phyloP scores from a whole-genome alignment of 2,888 invertebrate genomes.

The Scaptomyza cyrtandrae region DNA sequence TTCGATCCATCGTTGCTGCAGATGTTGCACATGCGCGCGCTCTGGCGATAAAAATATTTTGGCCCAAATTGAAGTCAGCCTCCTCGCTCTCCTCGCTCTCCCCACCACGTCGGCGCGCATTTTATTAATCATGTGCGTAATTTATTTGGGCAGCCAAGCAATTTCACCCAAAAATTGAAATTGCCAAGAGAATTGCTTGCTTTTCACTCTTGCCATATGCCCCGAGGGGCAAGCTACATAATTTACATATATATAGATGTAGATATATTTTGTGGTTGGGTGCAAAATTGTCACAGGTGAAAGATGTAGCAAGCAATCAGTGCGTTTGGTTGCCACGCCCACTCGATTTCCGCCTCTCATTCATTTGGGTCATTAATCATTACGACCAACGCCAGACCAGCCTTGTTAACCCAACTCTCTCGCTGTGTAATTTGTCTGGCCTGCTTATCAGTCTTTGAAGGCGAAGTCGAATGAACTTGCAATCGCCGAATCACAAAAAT shows the following conservation, averaged over 20 bases:
- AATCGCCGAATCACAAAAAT: constrained; percentile 6
- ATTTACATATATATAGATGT: constrained; percentile 65
- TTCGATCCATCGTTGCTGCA: constrained; percentile 28
- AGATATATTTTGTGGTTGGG: constrained; percentile 43
- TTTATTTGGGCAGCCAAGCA: constrained; percentile 77
- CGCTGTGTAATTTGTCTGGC: constrained; percentile 42
- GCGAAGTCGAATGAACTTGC: neutral
- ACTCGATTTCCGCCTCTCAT: constrained; percentile 39
- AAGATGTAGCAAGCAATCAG: constrained; percentile 61
- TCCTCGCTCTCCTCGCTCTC: neutral
- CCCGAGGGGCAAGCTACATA: constrained; percentile 38
- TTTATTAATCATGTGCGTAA: constrained; percentile 81
- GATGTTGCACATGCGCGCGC: constrained; percentile 53
- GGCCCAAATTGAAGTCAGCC: constrained; percentile 73
- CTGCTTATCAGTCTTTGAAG: constrained; percentile 31
- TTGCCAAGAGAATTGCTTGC: constrained; percentile 38
- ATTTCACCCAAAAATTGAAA: constrained; percentile 79
- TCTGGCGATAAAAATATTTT: constrained; percentile 73
- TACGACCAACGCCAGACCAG: neutral
- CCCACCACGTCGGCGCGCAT: constrained; percentile 38
- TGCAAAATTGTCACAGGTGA: constrained; percentile 76
- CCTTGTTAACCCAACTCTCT: constrained; percentile 41
- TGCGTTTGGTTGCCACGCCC: constrained; percentile 46
- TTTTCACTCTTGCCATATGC: constrained; percentile 23
- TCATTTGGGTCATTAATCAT: constrained; percentile 42